Conservation (phyloP, 2,888 invertebrate species). For the Pristionchus exspectatus region DNA sequence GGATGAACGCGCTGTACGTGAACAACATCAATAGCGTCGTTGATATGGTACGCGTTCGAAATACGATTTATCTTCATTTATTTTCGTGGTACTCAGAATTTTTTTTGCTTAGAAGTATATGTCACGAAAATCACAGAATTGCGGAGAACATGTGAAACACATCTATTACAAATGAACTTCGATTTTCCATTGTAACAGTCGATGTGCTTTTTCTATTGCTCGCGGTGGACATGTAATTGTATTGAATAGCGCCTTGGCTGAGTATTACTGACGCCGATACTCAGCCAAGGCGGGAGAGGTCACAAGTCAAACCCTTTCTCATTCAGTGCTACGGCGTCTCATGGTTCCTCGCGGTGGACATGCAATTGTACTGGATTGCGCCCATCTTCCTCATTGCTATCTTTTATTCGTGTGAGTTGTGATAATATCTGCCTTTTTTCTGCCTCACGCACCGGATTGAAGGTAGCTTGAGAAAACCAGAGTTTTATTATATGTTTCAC, state of each 20-base stretch:
- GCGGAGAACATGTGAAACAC: too few species aligned
- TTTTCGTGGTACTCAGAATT: too few species aligned
- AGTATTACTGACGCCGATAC: neutral
- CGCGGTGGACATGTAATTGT: too few species aligned
- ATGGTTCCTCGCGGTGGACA: slow-evolving; percentile 50
- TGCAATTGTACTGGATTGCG: slow-evolving; percentile 28
- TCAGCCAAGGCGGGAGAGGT: too few species aligned
- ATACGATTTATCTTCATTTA: too few species aligned
- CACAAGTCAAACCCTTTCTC: too few species aligned
- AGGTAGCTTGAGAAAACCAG: neutral
- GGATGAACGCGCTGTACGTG: slow-evolving; percentile 39
- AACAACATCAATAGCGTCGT: neutral
- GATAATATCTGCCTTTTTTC: neutral
- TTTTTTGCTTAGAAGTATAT: too few species aligned
- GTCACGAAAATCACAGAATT: too few species aligned
- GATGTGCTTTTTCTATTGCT: too few species aligned
- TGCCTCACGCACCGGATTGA: neutral
- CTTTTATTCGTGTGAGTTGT: neutral
- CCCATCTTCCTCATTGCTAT: slow-evolving; percentile 33
- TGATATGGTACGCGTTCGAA: neutral
- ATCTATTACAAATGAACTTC: too few species aligned
- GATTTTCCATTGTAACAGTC: too few species aligned
- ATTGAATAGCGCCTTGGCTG: neutral
- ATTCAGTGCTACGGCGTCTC: slow-evolving; percentile 47
- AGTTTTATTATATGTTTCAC: neutral